Evolutionary conservation across 2,797 vertebrate species (phyloP), one percentile per base, ranked within the genome.

Genomic region (Gambusia yucatana): DNA sequence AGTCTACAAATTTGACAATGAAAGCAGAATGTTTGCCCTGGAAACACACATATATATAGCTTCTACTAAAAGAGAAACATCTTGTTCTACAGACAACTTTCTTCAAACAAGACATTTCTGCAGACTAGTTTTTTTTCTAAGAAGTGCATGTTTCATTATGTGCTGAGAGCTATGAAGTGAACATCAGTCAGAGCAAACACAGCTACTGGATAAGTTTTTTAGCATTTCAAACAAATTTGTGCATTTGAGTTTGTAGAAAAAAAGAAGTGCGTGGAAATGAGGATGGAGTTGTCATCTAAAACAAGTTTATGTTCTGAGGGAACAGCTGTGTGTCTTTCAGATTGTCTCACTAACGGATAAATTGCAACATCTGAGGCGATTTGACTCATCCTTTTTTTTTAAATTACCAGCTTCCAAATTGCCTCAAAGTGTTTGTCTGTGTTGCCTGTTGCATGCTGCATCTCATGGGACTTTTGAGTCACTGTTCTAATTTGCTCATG

Each of bases 321-420:
- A 89, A 89, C 90, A 92, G 85, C 88, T 91, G 89, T 80, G 88
- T 72, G 75, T 87, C 79, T 80, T 11, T 28, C 79, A 74, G 80
- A 90, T 81, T 82, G 85, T 88, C 80, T 83, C 77, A 28, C 76
- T 63, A 70, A 76, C 75, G 77, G 77, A 94, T 90, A 81, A 91
- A 92, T 92, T 86, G 83, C 30, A 0, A 28, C 77, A 80, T 72
- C 73, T 22, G 4, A 75, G 77, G 78, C 84, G 75, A 86, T 78
- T 67, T 88, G 82, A 86, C 63, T 81, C 82, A 75, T 88, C 63
- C 71, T 43, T 25, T 39, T 39, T 46, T 79, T 67, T 48, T 74
- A 72, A 86, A 89, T 79, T 83, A 82, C 81, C n/a, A 76, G 57
- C 28, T 75, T 87, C 50, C 33, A 82, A 85, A 87, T 78, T 72